phyloP scores from a whole-genome alignment of 1,140 invertebrate genomes.

The Zaprionus africanus region DNA sequence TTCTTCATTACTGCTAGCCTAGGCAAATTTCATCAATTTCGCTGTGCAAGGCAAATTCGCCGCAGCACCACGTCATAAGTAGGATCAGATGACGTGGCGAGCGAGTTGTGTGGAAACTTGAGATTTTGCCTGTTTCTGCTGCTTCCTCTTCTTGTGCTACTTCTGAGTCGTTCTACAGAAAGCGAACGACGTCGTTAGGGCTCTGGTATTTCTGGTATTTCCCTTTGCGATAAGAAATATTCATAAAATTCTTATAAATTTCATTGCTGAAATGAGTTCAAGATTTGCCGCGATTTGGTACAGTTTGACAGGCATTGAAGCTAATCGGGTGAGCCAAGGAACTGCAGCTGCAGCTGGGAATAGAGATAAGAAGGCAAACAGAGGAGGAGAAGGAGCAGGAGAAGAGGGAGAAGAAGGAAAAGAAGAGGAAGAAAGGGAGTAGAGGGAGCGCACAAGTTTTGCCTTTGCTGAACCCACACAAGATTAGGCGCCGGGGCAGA shows the following conservation, averaged over 20 bases:
- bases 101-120: constrained; percentile 17
- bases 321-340: constrained; percentile 17
- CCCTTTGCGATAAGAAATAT: constrained; percentile 1
- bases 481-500: constrained; percentile 24
- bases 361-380: constrained; percentile 21
- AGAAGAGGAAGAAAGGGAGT: not conserved
- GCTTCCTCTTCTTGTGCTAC: not conserved
- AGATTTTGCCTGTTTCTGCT: constrained; percentile 6
- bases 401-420: no score
- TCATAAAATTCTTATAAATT: not conserved
- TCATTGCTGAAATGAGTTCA: not conserved
- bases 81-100: constrained; percentile 9
- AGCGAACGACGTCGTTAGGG: not conserved
- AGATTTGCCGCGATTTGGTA: not conserved
- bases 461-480: not conserved
- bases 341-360: constrained; percentile 17
- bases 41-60: constrained; percentile 6
- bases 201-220: constrained; percentile 37
- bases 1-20: not conserved
- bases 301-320: constrained; percentile 22
- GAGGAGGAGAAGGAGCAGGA: no score
- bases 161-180: not conserved
- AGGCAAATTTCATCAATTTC: not conserved
- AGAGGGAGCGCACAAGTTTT: not conserved
- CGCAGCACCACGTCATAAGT: not conserved